Evolutionary conservation across 2,797 vertebrate species (phyloP).

Genomic region (Meriones psammophilus): DNA sequence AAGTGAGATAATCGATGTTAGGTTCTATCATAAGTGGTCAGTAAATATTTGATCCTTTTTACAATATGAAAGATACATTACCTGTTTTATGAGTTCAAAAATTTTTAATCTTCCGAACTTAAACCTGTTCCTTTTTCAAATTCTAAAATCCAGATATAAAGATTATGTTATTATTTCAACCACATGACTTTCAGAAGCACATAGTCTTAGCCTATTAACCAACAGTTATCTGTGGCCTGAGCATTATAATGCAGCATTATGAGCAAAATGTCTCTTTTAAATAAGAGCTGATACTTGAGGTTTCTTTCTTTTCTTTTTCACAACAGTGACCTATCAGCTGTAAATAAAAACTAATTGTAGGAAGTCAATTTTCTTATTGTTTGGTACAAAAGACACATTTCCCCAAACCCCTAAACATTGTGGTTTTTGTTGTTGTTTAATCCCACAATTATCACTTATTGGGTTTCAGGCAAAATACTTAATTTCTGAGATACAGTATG

Average conservation of each 20-base stretch:
- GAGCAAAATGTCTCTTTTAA: slow-evolving; percentile 44
- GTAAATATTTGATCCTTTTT: slow-evolving; percentile 47
- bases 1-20: slow-evolving; percentile 39
- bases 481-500: slow-evolving; percentile 43
- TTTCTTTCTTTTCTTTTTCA: not conserved
- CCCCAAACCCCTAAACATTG: not conserved
- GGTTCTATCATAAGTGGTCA: not conserved
- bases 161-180: slow-evolving; percentile 41
- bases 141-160: slow-evolving; percentile 57
- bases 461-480: slow-evolving; percentile 47
- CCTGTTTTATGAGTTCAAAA: slow-evolving; percentile 62
- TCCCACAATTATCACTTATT: not conserved
- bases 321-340: not conserved
- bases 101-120: slow-evolving; percentile 64
- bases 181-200: slow-evolving; percentile 32
- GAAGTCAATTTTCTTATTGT: slow-evolving; percentile 25
- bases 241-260: not conserved
- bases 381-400: slow-evolving; percentile 52
- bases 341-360: slow-evolving; percentile 21
- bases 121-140: slow-evolving; percentile 48
- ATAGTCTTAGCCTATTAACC: slow-evolving; percentile 39
- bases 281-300: not conserved
- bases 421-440: too few species aligned
- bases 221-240: not conserved
- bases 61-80: slow-evolving; percentile 66